phyloP scores from a whole-genome alignment of 2,888 invertebrate genomes.

The Amblyteles armatorius region DNA sequence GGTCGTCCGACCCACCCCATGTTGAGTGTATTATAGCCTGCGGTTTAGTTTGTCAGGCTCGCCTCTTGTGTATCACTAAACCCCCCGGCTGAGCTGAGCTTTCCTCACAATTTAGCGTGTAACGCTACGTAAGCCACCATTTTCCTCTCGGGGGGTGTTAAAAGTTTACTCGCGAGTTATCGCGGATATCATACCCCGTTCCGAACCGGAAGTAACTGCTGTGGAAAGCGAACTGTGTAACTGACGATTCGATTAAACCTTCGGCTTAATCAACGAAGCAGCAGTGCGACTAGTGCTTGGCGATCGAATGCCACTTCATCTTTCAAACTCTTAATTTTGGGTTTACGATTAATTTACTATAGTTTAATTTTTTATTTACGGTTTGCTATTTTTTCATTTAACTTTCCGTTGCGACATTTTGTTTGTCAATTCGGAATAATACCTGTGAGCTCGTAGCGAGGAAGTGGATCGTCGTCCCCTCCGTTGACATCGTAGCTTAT shows the following conservation, averaged over 20 bases:
- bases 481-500: slow-evolving; percentile 95
- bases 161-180: slow-evolving; percentile 42
- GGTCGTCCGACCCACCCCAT: slow-evolving; percentile 1
- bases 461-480: slow-evolving; percentile 91
- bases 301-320: neutral
- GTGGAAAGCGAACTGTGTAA: neutral
- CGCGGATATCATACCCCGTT: slow-evolving; percentile 1
- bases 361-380: too few species aligned
- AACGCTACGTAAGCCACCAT: slow-evolving; percentile 36
- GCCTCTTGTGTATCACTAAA: slow-evolving; percentile 12
- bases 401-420: too few species aligned
- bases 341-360: neutral
- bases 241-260: neutral
- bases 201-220: slow-evolving; percentile 1
- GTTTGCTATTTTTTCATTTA: too few species aligned
- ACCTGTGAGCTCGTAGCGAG: slow-evolving; percentile 87
- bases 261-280: neutral
- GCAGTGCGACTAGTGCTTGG: neutral
- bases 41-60: slow-evolving; percentile 28
- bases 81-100: neutral
- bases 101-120: slow-evolving; percentile 25
- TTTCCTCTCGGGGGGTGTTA: neutral
- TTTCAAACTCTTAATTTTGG: neutral
- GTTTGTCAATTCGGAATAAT: slow-evolving; percentile 57
- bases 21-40: slow-evolving; percentile 32